Conservation (phyloP, 2,113 vertebrate species). For the Chauna torquata region DNA sequence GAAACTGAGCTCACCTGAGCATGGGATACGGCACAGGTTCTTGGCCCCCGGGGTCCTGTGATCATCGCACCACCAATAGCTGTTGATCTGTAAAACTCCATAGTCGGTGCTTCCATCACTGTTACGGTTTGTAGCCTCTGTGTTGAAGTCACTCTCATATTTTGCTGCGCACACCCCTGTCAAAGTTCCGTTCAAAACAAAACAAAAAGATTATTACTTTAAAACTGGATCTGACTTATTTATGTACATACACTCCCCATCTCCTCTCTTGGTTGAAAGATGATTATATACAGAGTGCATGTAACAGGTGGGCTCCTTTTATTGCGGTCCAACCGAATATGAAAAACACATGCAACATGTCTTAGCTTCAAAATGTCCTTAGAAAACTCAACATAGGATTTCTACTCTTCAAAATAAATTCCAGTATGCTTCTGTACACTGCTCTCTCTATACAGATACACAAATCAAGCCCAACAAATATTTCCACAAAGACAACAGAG, state of each 20-base stretch:
- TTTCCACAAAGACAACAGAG: not conserved
- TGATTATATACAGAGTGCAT: not conserved
- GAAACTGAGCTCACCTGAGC: slow-evolving; percentile 21
- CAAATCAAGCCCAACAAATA: not conserved
- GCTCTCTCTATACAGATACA: not conserved
- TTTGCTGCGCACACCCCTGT: slow-evolving; percentile 73
- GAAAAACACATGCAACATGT: not conserved
- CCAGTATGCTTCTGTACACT: not conserved
- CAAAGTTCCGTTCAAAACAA: not conserved
- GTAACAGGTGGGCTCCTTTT: not conserved
- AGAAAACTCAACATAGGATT: not conserved
- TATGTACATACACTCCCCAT: not conserved
- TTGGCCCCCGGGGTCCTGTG: not conserved
- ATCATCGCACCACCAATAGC: slow-evolving; percentile 70
- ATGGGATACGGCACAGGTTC: not conserved
- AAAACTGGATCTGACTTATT: not conserved
- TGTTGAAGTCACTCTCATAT: slow-evolving; percentile 70
- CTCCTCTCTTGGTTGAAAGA: not conserved
- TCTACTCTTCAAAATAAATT: not conserved
- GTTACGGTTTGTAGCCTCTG: slow-evolving; percentile 54
- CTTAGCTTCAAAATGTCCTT: not conserved
- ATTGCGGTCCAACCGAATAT: not conserved
- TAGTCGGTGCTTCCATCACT: slow-evolving; percentile 63
- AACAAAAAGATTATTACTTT: not conserved
- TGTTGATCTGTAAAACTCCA: slow-evolving; percentile 78